A percentile compares a stretch with the other conserved stretches of the same genome.
These are phyloP conservation scores for Chaunax sp. DNA, from an alignment of 2,797 vertebrate species.

Conservation along the genomic window DNA sequence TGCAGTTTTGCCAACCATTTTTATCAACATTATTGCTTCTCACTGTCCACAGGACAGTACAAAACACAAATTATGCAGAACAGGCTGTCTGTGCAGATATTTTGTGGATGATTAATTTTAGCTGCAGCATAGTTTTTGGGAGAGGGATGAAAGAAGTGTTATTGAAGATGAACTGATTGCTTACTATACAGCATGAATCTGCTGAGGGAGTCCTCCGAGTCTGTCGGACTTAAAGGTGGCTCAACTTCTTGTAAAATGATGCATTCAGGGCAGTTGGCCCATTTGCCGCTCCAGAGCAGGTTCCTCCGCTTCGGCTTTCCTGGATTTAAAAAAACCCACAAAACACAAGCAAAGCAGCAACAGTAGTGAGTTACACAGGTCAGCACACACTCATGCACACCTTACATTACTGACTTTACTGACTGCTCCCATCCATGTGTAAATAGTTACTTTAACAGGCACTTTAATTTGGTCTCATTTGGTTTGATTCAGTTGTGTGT, in stretches of 20 bases:
- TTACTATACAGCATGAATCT: constrained; percentile 65
- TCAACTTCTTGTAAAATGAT: constrained; percentile 67
- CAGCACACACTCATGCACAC: too few relatives aligned
- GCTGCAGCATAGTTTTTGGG: not conserved
- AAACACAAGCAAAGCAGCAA: not conserved
- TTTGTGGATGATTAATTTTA: not conserved
- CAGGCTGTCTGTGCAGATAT: not conserved
- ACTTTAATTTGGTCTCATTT: too few relatives aligned
- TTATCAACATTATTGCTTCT: too few relatives aligned
- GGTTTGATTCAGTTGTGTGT: too few relatives aligned
- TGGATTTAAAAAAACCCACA: constrained; percentile 14
- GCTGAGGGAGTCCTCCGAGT: constrained; percentile 48
- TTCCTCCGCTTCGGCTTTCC: constrained; percentile 40
- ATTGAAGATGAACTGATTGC: not conserved
- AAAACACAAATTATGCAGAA: not conserved
- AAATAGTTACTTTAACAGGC: too few relatives aligned
- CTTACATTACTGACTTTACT: too few relatives aligned
- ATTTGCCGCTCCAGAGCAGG: constrained; percentile 56
- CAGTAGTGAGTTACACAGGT: not conserved
- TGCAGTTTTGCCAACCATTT: too few relatives aligned
- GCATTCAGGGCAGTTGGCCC: constrained; percentile 58
- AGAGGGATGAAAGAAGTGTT: too few relatives aligned
- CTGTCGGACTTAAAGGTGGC: constrained; percentile 35
- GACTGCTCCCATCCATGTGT: too few relatives aligned
- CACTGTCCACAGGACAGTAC: not conserved